Evolutionary conservation across 2,888 invertebrate genomes (phyloP).

Genomic region (Oscheius sp.): DNA sequence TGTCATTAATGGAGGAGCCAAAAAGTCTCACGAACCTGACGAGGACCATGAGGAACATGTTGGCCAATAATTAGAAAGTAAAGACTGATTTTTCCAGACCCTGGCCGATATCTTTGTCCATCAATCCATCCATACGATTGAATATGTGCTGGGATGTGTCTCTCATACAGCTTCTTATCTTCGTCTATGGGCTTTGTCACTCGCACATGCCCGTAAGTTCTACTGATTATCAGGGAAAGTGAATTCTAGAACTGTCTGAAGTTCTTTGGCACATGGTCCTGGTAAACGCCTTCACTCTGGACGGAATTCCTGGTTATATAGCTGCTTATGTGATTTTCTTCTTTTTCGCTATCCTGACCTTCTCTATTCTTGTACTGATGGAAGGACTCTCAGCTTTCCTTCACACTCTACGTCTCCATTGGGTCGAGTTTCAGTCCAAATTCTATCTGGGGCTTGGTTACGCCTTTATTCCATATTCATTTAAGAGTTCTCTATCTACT

Average conservation of each 20-base stretch:
- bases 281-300: conserved; percentile 50
- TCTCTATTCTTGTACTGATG: conserved; percentile 95
- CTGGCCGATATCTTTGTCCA: conserved; percentile 89
- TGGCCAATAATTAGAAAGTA: neutral
- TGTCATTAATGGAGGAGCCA: conserved; percentile 60
- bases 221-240: neutral
- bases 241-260: conserved; percentile 66
- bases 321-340: conserved; percentile 78
- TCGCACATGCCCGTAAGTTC: conserved; percentile 65
- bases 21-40: conserved; percentile 30
- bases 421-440: conserved; percentile 96
- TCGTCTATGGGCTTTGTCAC: conserved; percentile 68
- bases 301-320: conserved; percentile 38
- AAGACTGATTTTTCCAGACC: conserved; percentile 33
- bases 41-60: conserved; percentile 44
- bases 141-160: conserved; percentile 95
- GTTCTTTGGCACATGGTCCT: conserved; percentile 69
- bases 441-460: conserved; percentile 92
- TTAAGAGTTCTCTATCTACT: conserved; percentile 75
- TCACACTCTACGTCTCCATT: conserved; percentile 73
- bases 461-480: conserved; percentile 90
- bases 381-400: conserved; percentile 98
- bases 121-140: conserved; percentile 76
- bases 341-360: conserved; percentile 87
- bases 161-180: conserved; percentile 86